Percentiles rank a stretch among this genome's conserved stretches.
These are phyloP conservation scores for Acanthisitta chloris DNA, from an alignment of 2,113 vertebrate species.

Conservation along the genomic window DNA sequence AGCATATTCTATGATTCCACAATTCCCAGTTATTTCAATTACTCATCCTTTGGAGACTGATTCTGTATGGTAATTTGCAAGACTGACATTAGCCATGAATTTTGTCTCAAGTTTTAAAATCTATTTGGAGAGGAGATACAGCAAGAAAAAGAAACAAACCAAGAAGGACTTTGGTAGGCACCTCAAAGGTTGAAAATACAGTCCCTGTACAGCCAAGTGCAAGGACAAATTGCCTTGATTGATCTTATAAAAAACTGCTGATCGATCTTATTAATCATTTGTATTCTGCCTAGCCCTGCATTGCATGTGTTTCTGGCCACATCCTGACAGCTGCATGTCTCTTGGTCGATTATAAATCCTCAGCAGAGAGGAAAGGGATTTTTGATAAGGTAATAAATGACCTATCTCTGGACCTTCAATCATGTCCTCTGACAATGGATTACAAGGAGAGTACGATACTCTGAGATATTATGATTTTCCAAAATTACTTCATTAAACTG, in stretches of 20 bases:
- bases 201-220: background rate
- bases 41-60: background rate
- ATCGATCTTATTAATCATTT: conserved; percentile 24
- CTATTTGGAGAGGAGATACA: background rate
- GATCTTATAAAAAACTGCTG: conserved; percentile 17
- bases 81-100: background rate
- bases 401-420: conserved; percentile 17
- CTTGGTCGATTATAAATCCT: conserved; percentile 32
- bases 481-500: conserved; percentile 20
- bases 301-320: background rate
- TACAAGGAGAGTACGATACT: background rate
- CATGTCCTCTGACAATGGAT: conserved; percentile 15
- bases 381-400: conserved; percentile 52
- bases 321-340: conserved; percentile 28
- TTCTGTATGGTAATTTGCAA: background rate
- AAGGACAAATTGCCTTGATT: conserved; percentile 8
- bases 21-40: background rate
- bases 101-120: background rate
- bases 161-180: background rate
- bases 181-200: background rate
- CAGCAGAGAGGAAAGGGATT: background rate
- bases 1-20: background rate
- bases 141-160: background rate
- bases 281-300: background rate
- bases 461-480: conserved; percentile 7